These are phyloP conservation scores for Montipora cactus DNA, from an alignment of 64 coral and sea anemone genomes.

Conservation along the genomic window DNA sequence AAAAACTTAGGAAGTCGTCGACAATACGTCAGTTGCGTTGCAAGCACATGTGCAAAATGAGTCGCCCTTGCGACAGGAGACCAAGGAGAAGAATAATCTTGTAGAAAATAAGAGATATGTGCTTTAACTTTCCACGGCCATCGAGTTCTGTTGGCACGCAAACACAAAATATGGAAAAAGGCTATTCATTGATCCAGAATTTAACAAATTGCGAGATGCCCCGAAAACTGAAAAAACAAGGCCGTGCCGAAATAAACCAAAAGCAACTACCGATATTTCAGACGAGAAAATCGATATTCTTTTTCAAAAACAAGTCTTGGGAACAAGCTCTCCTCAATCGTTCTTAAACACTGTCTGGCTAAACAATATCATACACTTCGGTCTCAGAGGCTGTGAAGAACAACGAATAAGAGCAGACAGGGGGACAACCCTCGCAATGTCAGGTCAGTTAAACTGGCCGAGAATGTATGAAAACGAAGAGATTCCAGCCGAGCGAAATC, in stretches of 20 bases:
- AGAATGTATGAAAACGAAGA: conserved; percentile 47
- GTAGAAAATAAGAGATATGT: conserved; percentile 28
- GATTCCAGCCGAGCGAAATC: conserved; percentile 32
- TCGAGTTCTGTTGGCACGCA: conserved; percentile 71
- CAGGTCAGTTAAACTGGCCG: background rate
- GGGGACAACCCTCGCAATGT: conserved; percentile 39
- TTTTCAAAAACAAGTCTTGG: conserved; percentile 25
- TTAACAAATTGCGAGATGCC: too few species aligned
- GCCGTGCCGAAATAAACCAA: conserved; percentile 11
- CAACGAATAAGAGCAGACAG: conserved; percentile 40
- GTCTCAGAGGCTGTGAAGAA: conserved; percentile 26
- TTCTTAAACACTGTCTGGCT: conserved; percentile 51
- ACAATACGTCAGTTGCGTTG: too few species aligned
- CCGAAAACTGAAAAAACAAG: too few species aligned
- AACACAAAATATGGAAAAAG: background rate
- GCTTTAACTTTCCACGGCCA: conserved; percentile 49
- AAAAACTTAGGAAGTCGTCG: too few species aligned
- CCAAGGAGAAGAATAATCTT: conserved; percentile 77
- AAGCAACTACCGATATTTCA: conserved; percentile 23
- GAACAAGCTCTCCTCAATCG: conserved; percentile 24
- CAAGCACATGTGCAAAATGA: too few species aligned
- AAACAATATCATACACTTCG: conserved; percentile 49
- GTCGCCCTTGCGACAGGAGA: conserved; percentile 43
- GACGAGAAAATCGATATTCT: conserved; percentile 54
- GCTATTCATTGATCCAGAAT: too few species aligned